Conservation (phyloP, 2,797 vertebrate species). For the Poecilia velifera region DNA sequence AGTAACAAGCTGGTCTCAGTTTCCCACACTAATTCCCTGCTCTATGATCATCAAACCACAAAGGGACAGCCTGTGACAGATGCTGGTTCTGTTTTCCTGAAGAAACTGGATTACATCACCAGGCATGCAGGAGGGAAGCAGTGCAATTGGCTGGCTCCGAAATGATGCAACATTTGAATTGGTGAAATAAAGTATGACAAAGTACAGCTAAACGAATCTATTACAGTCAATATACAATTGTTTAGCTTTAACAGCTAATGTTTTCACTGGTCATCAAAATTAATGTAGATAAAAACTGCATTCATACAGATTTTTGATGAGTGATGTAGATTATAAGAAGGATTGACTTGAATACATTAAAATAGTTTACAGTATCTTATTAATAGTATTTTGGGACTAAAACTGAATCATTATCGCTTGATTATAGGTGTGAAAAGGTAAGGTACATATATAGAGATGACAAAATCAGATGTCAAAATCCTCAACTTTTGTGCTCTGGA, state of each 20-base stretch:
- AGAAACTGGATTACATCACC: slow-evolving; percentile 45
- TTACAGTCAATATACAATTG: background rate
- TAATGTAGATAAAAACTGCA: background rate
- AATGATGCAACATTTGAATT: background rate
- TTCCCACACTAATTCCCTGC: slow-evolving; percentile 68
- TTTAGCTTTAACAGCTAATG: background rate
- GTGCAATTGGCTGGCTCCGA: slow-evolving; percentile 23
- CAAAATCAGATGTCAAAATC: background rate
- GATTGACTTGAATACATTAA: background rate
- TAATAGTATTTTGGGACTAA: background rate
- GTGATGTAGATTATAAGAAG: background rate
- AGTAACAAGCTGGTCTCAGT: slow-evolving; percentile 51
- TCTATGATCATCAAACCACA: slow-evolving; percentile 47
- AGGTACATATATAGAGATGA: background rate
- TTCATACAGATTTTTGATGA: background rate
- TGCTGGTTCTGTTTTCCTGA: slow-evolving; percentile 57
- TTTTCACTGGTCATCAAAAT: background rate
- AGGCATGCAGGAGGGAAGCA: slow-evolving; percentile 60
- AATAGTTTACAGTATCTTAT: background rate
- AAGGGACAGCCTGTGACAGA: slow-evolving; percentile 48
- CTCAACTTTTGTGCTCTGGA: background rate
- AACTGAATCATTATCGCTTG: background rate
- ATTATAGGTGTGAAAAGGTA: background rate
- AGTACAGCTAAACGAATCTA: background rate
- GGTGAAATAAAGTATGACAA: background rate